These are phyloP conservation scores for Tiaroga cobitis DNA, from an alignment of 2,797 vertebrate species.

Conservation along the genomic window DNA sequence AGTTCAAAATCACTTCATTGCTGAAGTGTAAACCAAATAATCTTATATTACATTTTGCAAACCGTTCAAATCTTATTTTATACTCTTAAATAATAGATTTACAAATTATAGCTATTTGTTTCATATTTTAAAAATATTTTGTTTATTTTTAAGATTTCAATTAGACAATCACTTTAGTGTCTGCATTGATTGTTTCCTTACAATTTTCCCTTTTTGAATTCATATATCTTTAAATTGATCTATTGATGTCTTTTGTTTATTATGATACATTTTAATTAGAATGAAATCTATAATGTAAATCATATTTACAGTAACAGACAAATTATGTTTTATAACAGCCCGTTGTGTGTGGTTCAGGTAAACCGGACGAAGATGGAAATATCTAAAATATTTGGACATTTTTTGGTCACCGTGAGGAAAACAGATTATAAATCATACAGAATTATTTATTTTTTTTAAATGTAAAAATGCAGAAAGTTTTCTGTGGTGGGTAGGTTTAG, in stretches of 20 bases:
- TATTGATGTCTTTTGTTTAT: neutral
- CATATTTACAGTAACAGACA: neutral
- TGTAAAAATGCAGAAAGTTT: too few species aligned
- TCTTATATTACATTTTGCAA: neutral
- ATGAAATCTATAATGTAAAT: neutral
- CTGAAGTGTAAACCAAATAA: neutral
- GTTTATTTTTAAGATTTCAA: neutral
- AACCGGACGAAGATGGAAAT: too few species aligned
- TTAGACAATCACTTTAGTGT: neutral
- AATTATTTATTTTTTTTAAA: too few species aligned
- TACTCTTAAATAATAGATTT: neutral
- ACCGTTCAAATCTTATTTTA: neutral
- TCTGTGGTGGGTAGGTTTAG: too few species aligned
- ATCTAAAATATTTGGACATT: too few species aligned
- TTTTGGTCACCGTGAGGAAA: too few species aligned
- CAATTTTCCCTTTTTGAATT: neutral
- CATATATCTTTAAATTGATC: neutral
- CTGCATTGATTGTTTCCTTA: neutral
- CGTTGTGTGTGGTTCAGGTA: neutral
- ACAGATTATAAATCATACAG: too few species aligned
- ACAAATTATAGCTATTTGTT: neutral
- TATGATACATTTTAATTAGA: too few species aligned
- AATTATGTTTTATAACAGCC: neutral
- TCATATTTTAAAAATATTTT: neutral
- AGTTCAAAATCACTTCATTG: neutral